Evolutionary conservation across 1,140 invertebrate genomes (phyloP), one percentile per base, ranked within the genome.

Genomic region (Drosophila ohnishii): DNA sequence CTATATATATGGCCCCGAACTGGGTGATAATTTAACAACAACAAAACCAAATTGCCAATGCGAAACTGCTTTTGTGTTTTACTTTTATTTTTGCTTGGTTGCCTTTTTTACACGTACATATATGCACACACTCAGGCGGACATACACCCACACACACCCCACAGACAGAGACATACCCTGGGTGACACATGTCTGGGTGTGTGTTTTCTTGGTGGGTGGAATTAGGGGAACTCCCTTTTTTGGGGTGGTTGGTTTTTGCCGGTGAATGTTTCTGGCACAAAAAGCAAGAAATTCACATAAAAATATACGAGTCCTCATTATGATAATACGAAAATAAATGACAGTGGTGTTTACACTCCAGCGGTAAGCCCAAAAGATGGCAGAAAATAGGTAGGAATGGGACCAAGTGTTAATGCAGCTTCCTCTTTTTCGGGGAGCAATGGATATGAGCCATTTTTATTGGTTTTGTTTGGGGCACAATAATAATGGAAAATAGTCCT

Each of bases 311-410:
- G 79, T 75, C 61, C 86, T 84, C 87, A 90, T 90, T 90, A 90
- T 90, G 83, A 90, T 90, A 90, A 90, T 90, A 88, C 88, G 88
- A 89, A 87, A 90, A 90, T 90, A 90, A 90, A 88, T 90, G 88
- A 81, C 87, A 90, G 77, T 78, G 75, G 87, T 80, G 78, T 85
- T 81, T 85, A 87, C 64, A 75, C 58, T 70, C 58, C 66, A 66
- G 53, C 75, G 57, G 47, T 73, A 39, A 73, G 67, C 39, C 32
- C 16, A 28, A 25, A 47, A 57, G 51, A 56, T 30, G 35, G 35
- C 32, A 48, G 30, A 25, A n/a, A 45, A 47, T 34, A 14, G 22
- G 6, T n/a, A 35, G 44, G 32, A 34, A 57, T 37, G 34, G 34
- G 34, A 39, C 67, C 16, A 70, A 47, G 65, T 71, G 67, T 57